Evolutionary conservation across 2,797 vertebrate species (phyloP), one percentile per base, ranked within the genome.

Genomic region (Melanotaenia nigrans): DNA sequence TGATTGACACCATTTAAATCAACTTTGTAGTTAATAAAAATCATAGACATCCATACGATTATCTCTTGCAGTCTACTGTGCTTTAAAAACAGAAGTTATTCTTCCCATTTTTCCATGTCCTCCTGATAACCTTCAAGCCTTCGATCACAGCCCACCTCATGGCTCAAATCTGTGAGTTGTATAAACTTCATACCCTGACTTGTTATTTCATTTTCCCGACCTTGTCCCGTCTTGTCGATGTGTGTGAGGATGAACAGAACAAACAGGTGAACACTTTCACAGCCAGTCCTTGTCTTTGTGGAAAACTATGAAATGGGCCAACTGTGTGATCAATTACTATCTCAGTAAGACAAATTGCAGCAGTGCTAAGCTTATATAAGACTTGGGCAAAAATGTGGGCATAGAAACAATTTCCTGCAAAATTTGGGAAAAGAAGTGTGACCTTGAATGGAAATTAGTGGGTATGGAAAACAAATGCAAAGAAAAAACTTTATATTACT

Each of bases 221-320:
- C 59, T 65, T 66, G 71, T 22, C 30, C 0, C n/a, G 53, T 3
- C 33, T 45, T 22, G 2, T 68, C 40, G 24, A 63, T n/a, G 36
- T 28, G 1, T 0, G 0, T 1, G 11, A 55, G 7, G 22, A n/a
- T 28, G 25, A 66, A 65, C 33, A 64, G 49, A 78, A 40, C 20
- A 65, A 75, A 65, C 36, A 65, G 47, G 38, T 59, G 47, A 11
- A 59, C 33, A 58, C 45, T 75, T 79, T 82, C 24, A 65, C 65
- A 77, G 54, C 40, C 25, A 8, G 4, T 14, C 14, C n/a, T 35
- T 11, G 24, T 40, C 38, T 66, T 68, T 47, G 53, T 6, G 45
- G 33, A 42, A 72, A 71, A 73, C 40, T 61, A 58, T 65, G 72
- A 71, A 71, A 65, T 42, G 40, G 40, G 40, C 35, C 20, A 54